phyloP scores from a whole-genome alignment of 2,888 invertebrate species.

The Apotomis turbidana region DNA sequence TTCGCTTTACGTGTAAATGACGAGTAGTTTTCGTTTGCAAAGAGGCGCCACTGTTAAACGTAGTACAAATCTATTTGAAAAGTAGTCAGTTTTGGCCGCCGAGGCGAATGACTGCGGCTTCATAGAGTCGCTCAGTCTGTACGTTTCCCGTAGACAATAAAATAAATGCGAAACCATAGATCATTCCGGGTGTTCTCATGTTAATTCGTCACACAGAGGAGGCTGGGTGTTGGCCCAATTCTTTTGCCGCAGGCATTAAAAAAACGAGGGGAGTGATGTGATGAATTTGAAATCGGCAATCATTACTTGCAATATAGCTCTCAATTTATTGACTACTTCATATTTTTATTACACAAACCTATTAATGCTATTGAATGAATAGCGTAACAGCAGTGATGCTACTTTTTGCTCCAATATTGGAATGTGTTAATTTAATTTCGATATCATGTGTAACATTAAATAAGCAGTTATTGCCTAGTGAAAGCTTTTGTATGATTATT shows the following conservation, averaged over 20 bases:
- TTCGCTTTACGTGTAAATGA: slow-evolving; percentile 25
- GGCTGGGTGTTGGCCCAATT: slow-evolving; percentile 64
- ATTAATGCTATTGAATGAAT: slow-evolving; percentile 7
- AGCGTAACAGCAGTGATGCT: not conserved
- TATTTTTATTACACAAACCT: slow-evolving; percentile 15
- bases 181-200: slow-evolving; percentile 73
- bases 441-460: too few species aligned
- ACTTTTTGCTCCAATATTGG: not conserved
- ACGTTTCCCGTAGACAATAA: slow-evolving; percentile 50
- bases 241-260: slow-evolving; percentile 52
- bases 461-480: too few species aligned
- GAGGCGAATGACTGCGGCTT: not conserved
- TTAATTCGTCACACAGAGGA: slow-evolving; percentile 73
- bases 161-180: slow-evolving; percentile 67
- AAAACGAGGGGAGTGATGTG: slow-evolving; percentile 35
- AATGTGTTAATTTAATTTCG: too few species aligned
- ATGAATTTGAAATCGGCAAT: slow-evolving; percentile 31
- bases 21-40: slow-evolving; percentile 11
- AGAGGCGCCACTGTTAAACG: slow-evolving; percentile 25
- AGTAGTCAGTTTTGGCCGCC: slow-evolving; percentile 19
- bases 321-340: slow-evolving; percentile 25
- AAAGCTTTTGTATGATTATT: too few species aligned
- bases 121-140: slow-evolving; percentile 29
- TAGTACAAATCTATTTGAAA: slow-evolving; percentile 6
- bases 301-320: slow-evolving; percentile 32